Percentiles rank a stretch among this genome's conserved stretches.
phyloP scores from a whole-genome alignment of 2,888 invertebrate species.

The Cataglyphis altisquamis region DNA sequence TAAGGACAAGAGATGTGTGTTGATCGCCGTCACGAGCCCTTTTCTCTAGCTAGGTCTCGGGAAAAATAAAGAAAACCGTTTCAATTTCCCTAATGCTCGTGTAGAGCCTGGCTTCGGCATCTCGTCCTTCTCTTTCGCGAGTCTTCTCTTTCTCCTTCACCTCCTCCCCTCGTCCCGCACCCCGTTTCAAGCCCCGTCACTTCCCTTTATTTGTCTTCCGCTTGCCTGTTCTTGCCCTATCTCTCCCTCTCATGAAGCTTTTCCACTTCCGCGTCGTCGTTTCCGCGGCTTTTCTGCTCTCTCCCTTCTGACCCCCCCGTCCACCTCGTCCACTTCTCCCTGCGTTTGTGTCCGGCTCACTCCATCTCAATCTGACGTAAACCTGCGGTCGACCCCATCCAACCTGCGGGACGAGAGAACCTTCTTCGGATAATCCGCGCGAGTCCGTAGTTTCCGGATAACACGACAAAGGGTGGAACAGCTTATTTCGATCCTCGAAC shows the following conservation, averaged over 20 bases:
- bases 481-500: conserved; percentile 41
- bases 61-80: conserved; percentile 83
- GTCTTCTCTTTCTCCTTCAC: conserved; percentile 37
- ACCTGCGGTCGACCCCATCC: conserved; percentile 56
- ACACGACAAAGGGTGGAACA: conserved; percentile 60
- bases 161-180: conserved; percentile 6
- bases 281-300: conserved; percentile 56
- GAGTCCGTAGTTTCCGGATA: conserved; percentile 60
- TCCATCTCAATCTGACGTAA: conserved; percentile 53
- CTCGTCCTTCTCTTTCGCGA: conserved; percentile 56
- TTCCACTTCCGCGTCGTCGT: conserved; percentile 64
- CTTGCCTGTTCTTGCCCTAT: conserved; percentile 50
- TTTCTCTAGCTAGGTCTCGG: conserved; percentile 49
- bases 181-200: conserved; percentile 45
- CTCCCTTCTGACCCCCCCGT: neutral
- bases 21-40: conserved; percentile 37
- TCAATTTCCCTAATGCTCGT: conserved; percentile 84
- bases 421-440: conserved; percentile 70
- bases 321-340: neutral
- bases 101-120: conserved; percentile 79
- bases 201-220: conserved; percentile 71
- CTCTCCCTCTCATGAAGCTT: conserved; percentile 52
- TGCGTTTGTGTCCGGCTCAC: conserved; percentile 10
- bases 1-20: neutral
- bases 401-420: conserved; percentile 59